Evolutionary conservation across 1,140 invertebrate species (phyloP), one percentile per base, ranked within the genome.

Genomic region (Drosophila orosa): DNA sequence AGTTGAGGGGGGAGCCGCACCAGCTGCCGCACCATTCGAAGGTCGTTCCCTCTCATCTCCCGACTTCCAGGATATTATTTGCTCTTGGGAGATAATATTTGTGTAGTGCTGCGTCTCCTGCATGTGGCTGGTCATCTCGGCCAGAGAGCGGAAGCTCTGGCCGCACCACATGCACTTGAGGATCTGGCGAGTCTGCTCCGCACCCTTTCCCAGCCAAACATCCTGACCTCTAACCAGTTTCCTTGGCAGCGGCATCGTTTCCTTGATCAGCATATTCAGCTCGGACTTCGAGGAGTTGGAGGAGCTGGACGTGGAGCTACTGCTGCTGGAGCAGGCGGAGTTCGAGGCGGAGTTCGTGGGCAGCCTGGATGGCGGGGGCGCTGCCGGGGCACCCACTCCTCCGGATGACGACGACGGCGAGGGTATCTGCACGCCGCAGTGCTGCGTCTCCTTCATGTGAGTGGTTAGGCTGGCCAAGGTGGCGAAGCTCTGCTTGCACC

Each of bases 101-200:
- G 98, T 99, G 92, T 99, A 99, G 91, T 99, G 98, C 90, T 99
- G 98, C 12, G 98, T 99, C 90, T 99, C 96, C 91, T 99, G 98
- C 98, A 99, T 99, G 91, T 99, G 98, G 72, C 96, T 97, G 0
- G 98, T 99, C 96, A 99, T 98, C 93, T 99, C 97, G 5, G 98
- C 98, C 47, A 99, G 92, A 0, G 98, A 98, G 85, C 96, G 94
- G 94, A 99, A 99, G 78, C 98, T 99, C 92, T 99, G 98, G 1
- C 98, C 98, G 89, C 98, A 99, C 97, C 98, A 99, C 97, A 99
- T 99, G 92, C 98, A 99, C 92, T 99, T 98, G 7, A 99, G 94
- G 84, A 99, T 99, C 92, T 99, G 97, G 54, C 98, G 94, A 15
- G 98, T 99, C 92, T 99, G 98, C 91, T 99, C 98, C 0, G 98